Percentiles rank a stretch among this genome's conserved stretches.
These are phyloP conservation scores for Hippocampus guttulatus DNA, from an alignment of 2,113 vertebrate species.

Conservation along the genomic window DNA sequence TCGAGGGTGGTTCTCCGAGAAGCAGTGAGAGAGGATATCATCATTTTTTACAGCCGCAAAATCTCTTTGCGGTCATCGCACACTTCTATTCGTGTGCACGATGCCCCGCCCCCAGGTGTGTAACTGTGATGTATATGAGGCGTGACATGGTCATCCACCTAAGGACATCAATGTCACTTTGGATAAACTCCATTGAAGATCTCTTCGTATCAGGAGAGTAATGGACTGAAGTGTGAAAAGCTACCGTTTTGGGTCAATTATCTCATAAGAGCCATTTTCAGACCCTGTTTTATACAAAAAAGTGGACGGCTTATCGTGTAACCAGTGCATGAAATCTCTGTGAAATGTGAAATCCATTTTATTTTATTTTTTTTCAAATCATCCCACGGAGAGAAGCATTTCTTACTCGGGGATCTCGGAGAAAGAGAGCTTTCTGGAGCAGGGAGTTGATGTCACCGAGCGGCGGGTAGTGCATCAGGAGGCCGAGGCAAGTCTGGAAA, in stretches of 20 bases:
- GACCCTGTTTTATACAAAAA: no score
- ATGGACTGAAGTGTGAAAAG: background rate
- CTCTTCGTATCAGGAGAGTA: slow-evolving; percentile 4
- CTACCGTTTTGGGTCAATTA: background rate
- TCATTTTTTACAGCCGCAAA: background rate
- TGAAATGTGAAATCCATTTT: background rate
- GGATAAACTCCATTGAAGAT: slow-evolving; percentile 26
- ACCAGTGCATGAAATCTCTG: no score
- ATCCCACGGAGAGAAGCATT: background rate
- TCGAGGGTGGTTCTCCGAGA: slow-evolving; percentile 83
- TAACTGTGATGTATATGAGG: slow-evolving; percentile 32
- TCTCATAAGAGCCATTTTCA: no score
- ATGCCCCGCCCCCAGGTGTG: slow-evolving; percentile 8
- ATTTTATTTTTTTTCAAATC: background rate
- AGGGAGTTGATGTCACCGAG: slow-evolving; percentile 91
- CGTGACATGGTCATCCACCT: slow-evolving; percentile 34
- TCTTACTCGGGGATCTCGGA: slow-evolving; percentile 94
- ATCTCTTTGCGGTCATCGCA: background rate
- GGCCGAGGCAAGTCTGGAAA: slow-evolving; percentile 96
- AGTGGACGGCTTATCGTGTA: no score
- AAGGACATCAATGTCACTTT: slow-evolving; percentile 36
- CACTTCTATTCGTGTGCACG: background rate
- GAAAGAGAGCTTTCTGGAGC: slow-evolving; percentile 92
- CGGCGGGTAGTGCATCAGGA: slow-evolving; percentile 96
- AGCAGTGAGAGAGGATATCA: background rate